phyloP scores from a whole-genome alignment of 2,113 vertebrate genomes.

The Deroptyus accipitrinus region DNA sequence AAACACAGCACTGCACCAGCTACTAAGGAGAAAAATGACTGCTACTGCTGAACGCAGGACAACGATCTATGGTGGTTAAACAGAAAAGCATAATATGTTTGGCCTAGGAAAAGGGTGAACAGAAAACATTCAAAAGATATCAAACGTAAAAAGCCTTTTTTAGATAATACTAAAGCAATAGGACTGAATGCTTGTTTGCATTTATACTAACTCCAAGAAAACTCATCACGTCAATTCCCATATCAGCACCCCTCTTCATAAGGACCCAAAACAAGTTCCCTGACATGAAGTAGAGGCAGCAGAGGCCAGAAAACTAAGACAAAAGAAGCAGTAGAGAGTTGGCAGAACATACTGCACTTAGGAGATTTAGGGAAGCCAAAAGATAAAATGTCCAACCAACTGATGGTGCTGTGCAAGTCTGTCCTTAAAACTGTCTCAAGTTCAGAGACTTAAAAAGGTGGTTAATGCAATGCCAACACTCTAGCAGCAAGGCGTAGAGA shows the following conservation, averaged over 20 bases:
- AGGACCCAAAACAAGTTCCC: not conserved
- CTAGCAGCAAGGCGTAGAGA: not conserved
- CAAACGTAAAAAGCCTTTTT: not conserved
- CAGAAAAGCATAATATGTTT: not conserved
- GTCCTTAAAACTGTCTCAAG: not conserved
- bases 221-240: not conserved
- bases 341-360: not conserved
- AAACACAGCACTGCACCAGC: too few species aligned
- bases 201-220: not conserved
- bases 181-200: not conserved
- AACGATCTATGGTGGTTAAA: not conserved
- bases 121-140: not conserved
- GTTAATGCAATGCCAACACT: not conserved
- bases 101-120: not conserved
- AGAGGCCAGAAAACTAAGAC: not conserved
- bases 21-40: too few species aligned
- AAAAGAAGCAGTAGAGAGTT: not conserved
- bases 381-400: not conserved
- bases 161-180: not conserved
- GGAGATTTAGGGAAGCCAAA: not conserved
- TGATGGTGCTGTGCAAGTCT: not conserved
- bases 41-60: too few species aligned
- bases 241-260: not conserved
- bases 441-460: not conserved
- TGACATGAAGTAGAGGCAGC: not conserved